phyloP scores from a whole-genome alignment of 2,113 vertebrate species.

The Limanda limanda region DNA sequence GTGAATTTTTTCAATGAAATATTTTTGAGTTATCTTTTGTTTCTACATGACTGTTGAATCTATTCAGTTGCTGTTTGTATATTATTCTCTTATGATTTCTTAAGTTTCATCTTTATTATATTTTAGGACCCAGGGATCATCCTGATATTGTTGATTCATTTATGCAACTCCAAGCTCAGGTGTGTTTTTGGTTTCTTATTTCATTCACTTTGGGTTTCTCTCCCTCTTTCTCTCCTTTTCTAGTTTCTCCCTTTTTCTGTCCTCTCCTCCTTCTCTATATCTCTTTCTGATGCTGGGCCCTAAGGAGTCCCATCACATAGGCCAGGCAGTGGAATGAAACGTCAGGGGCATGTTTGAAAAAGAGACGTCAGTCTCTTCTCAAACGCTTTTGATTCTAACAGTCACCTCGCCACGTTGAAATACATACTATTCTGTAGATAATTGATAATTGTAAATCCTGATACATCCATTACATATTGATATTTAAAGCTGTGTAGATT shows the following conservation, averaged over 20 bases:
- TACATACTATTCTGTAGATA: background rate
- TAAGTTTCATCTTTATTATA: slow-evolving; percentile 99
- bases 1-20: slow-evolving; percentile 87
- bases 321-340: slow-evolving; percentile 76
- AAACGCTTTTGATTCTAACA: slow-evolving; percentile 69
- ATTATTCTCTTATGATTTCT: slow-evolving; percentile 95
- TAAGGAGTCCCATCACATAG: slow-evolving; percentile 65
- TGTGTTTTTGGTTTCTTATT: slow-evolving; percentile 99
- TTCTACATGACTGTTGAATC: slow-evolving; percentile 99
- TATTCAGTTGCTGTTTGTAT: slow-evolving; percentile 99
- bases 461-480: background rate
- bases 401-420: slow-evolving; percentile 50
- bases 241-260: slow-evolving; percentile 66
- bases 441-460: background rate
- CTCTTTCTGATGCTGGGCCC: slow-evolving; percentile 68
- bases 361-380: slow-evolving; percentile 61
- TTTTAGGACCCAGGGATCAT: slow-evolving; percentile 99
- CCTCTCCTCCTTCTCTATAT: slow-evolving; percentile 58
- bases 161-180: slow-evolving; percentile 99
- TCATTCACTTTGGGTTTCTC: slow-evolving; percentile 99
- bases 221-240: slow-evolving; percentile 65
- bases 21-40: slow-evolving; percentile 84
- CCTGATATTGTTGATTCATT: slow-evolving; percentile 99
- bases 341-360: slow-evolving; percentile 65
- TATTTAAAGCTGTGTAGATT: background rate